Evolutionary conservation across 2,113 vertebrate species (phyloP), one percentile per base, ranked within the genome.

Genomic region (Anhinga anhinga): DNA sequence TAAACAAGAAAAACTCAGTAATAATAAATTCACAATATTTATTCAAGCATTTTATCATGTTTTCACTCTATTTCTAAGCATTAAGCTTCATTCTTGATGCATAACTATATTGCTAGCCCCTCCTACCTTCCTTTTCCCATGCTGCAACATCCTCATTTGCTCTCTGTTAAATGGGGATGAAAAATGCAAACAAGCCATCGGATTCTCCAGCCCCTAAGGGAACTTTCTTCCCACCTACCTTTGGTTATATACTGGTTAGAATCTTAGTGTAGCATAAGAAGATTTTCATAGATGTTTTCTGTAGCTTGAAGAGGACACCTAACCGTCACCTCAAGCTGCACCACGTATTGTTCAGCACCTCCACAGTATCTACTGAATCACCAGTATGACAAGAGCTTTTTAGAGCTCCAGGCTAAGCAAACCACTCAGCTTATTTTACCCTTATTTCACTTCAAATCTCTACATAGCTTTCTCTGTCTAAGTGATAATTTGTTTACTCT

Each of bases 281-380:
- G 13, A 63, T 66, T 76, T 90, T 40, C 2, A 25, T 58, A 63
- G 22, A 15, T 32, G 7, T 72, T 63, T 29, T 80, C 42, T 82
- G 22, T 21, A 59, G 22, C 10, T 77, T 69, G 38, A 88, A 82
- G 8, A 73, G 20, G 19, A 50, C 32, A 53, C 55, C 10, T 56
- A 74, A 42, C 25, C 1, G 4, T 3, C 23, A 42, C 10, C 7
- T 40, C 47, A 63, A 61, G 29, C 13, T 50, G 32, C 11, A 59
- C 4, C 11, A 32, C 0, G 1, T 34, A 29, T 4, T 59, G 22
- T 38, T 69, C 52, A 88, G 4, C 4, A 14, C 3, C 11, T 36
- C 30, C n/a, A 44, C 20, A 49, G 23, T 42, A 61, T 13, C 58
- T 55, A 13, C 29, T 50, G 58, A 71, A 11, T 50, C n/a, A 77